Percentiles rank a stretch among this genome's conserved stretches.
Conservation (phyloP, 2,797 vertebrate genomes). For the Mus caroli region DNA sequence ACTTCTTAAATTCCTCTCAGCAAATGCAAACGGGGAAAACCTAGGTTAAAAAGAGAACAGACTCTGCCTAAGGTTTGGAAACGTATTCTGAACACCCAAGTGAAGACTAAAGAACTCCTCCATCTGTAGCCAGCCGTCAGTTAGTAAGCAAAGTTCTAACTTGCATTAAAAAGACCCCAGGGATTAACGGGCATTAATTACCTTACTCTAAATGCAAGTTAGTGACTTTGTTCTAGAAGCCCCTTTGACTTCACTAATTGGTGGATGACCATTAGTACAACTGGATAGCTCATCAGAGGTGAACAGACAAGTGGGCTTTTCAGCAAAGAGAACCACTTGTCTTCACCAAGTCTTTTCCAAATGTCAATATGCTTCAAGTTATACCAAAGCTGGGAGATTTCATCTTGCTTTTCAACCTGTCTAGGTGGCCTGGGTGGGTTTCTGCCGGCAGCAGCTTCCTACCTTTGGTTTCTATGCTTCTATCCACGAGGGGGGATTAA, state of each 20-base stretch:
- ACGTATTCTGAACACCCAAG: conserved; percentile 60
- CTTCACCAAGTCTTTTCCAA: conserved; percentile 79
- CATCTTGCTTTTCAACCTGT: conserved; percentile 85
- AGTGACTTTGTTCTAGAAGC: conserved; percentile 76
- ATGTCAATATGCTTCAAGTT: conserved; percentile 81
- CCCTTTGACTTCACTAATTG: conserved; percentile 69
- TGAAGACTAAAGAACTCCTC: not conserved
- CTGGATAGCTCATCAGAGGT: conserved; percentile 81
- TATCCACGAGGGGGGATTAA: conserved; percentile 93
- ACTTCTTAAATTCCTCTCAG: conserved; percentile 73
- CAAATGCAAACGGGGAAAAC: conserved; percentile 67
- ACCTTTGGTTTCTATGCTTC: conserved; percentile 89
- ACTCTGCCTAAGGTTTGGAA: conserved; percentile 65
- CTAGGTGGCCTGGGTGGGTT: conserved; percentile 86
- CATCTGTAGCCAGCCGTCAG: conserved; percentile 1
- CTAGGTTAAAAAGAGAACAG: conserved; percentile 55
- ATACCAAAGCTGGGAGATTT: conserved; percentile 76
- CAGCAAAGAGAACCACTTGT: conserved; percentile 66
- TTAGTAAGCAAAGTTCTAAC: conserved; percentile 69
- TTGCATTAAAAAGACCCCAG: conserved; percentile 64
- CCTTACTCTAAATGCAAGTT: conserved; percentile 69
- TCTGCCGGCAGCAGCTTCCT: conserved; percentile 87
- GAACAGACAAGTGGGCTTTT: conserved; percentile 73
- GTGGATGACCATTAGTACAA: conserved; percentile 80
- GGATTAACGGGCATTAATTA: conserved; percentile 61